A percentile compares a stretch with the other conserved stretches of the same genome.
Evolutionary conservation across 2,888 invertebrate species (phyloP).

Genomic region (Vesta saturnalis): DNA sequence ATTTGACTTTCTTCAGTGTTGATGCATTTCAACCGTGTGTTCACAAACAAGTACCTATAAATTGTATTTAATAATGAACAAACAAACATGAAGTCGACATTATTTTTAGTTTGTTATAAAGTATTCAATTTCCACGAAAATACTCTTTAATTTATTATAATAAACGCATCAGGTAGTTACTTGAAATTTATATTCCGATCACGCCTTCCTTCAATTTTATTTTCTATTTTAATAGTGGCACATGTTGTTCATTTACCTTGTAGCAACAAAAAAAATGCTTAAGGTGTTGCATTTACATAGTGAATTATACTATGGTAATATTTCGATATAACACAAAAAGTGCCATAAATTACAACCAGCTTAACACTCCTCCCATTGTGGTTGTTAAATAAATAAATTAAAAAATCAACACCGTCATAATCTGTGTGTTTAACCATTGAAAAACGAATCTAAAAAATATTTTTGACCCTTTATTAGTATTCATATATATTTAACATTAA

Average conservation of each 20-base stretch:
- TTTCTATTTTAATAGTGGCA: constrained; percentile 29
- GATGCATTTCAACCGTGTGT: no score
- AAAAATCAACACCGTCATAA: constrained; percentile 42
- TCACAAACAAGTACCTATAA: background rate
- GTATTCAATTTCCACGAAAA: background rate
- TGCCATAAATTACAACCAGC: constrained; percentile 49
- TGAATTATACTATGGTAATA: constrained; percentile 38
- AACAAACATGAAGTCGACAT: no score
- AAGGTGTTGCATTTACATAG: constrained; percentile 35
- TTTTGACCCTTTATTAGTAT: constrained; percentile 44
- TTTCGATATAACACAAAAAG: constrained; percentile 41
- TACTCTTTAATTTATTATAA: constrained; percentile 1
- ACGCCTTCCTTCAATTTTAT: constrained; percentile 28
- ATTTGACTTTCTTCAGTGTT: no score
- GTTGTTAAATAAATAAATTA: constrained; percentile 48
- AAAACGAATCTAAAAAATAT: constrained; percentile 16
- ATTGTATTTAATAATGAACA: background rate
- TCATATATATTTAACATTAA: constrained; percentile 49
- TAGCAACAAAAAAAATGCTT: constrained; percentile 25
- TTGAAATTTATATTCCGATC: constrained; percentile 37
- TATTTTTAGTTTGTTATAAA: background rate
- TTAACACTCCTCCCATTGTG: constrained; percentile 51
- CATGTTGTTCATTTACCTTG: constrained; percentile 12
- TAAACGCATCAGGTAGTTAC: constrained; percentile 31
- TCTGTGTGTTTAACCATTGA: constrained; percentile 43